Percentiles rank a stretch among this genome's conserved stretches.
Evolutionary conservation across 2,888 invertebrate species (phyloP).

Genomic region (Drosophila niveifrons): DNA sequence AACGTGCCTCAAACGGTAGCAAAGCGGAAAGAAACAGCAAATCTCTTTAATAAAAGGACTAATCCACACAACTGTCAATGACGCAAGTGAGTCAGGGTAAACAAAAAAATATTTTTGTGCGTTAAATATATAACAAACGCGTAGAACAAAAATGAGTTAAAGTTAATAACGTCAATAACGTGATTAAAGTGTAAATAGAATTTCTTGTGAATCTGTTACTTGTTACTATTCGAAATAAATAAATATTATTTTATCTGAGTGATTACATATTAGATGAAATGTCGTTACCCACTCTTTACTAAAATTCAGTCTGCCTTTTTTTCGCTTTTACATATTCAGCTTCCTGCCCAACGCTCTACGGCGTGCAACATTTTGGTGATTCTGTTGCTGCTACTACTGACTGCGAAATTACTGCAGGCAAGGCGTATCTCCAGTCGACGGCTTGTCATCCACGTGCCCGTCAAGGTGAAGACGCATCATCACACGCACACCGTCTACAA

Average conservation of each 20-base stretch:
- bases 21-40: conserved; percentile 3
- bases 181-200: too few relatives aligned
- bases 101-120: not conserved
- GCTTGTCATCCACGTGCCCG: conserved; percentile 92
- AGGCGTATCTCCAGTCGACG: conserved; percentile 87
- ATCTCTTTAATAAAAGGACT: conserved; percentile 40
- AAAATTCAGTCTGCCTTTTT: not conserved
- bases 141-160: too few relatives aligned
- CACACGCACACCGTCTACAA: conserved; percentile 90
- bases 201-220: too few relatives aligned
- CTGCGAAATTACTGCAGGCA: conserved; percentile 74
- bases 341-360: conserved; percentile 26
- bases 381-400: conserved; percentile 53
- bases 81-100: conserved; percentile 61
- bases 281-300: not conserved
- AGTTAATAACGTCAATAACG: too few relatives aligned
- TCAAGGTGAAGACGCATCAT: conserved; percentile 91
- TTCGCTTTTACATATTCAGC: conserved; percentile 23
- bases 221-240: too few relatives aligned
- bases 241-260: too few relatives aligned
- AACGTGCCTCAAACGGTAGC: conserved; percentile 60
- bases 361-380: conserved; percentile 38
- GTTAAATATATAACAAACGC: too few relatives aligned
- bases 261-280: too few relatives aligned
- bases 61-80: conserved; percentile 41